Evolutionary conservation across 2,113 vertebrate genomes (phyloP), one percentile per base, ranked within the genome.

Genomic region (Cathartes aura): DNA sequence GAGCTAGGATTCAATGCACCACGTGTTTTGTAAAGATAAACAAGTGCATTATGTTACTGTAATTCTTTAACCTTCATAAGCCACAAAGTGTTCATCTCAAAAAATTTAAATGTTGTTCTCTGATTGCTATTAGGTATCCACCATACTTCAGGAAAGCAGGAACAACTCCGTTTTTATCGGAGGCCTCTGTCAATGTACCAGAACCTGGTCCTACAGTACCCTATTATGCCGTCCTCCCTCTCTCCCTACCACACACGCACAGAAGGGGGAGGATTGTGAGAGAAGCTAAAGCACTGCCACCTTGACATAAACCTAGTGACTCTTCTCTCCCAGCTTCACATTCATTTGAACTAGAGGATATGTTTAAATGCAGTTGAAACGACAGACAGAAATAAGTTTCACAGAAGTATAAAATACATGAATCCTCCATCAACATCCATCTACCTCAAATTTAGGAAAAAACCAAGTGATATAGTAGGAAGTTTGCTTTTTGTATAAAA

Each of bases 11-110:
- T 95, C 95, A 93, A 72, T 27, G 82, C 38, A 82, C 62, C 75
- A 96, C 93, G 32, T 84, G 96, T 81, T 95, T 95, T 81, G 84
- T 50, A 75, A 88, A 75, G 87, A 92, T 90, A 97, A 94, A 97
- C 88, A 97, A 94, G 59, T 85, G 60, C 89, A 82, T 87, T 79
- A 52, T 34, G 58, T 67, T 84, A 96, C 89, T 91, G 48, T 79
- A 92, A 90, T 71, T 84, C 72, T 94, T 70, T 92, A 89, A 96
- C 95, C 90, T 94, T 68, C 89, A n/a, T 3, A 2, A 82, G 48
- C 48, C 81, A 89, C 26, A 9, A 67, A 87, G 59, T 56, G 93
- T 12, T 94, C 76, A 68, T 40, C 81, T 96, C 42, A 75, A 94
- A 94, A 95, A 86, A 94, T 91, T 96, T 92, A 43, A 89, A 92